Conservation (phyloP, 2,888 invertebrate species). For the Trypoxylon attenuatum region DNA sequence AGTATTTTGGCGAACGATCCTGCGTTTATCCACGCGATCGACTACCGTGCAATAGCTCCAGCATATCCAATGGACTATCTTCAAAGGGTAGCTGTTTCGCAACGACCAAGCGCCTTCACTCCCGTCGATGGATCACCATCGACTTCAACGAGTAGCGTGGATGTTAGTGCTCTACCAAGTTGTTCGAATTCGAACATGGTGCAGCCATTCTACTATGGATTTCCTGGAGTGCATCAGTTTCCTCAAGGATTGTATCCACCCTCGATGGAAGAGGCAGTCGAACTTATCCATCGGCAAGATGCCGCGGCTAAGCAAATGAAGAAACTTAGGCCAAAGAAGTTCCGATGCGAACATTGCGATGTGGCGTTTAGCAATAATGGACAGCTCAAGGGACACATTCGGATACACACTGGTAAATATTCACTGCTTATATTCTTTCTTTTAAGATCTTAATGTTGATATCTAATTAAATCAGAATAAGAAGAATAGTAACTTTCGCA, state of each 20-base stretch:
- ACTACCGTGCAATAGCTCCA: not conserved
- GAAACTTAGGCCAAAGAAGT: conserved; percentile 91
- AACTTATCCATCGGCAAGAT: conserved; percentile 63
- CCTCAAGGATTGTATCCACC: conserved; percentile 8
- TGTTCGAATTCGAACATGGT: conserved; percentile 5
- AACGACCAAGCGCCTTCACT: not conserved
- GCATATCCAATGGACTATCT: not conserved
- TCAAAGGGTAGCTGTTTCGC: not conserved
- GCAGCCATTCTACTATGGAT: conserved; percentile 2
- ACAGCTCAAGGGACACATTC: conserved; percentile 91
- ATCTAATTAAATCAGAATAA: no score
- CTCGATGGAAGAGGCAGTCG: conserved; percentile 59
- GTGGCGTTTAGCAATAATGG: conserved; percentile 96
- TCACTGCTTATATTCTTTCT: no score
- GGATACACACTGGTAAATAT: conserved; percentile 87
- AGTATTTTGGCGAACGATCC: not conserved
- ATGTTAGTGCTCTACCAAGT: not conserved
- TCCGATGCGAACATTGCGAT: conserved; percentile 92
- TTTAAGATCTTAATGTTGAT: no score
- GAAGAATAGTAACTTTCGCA: no score
- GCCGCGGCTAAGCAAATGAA: conserved; percentile 70
- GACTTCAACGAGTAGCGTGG: not conserved
- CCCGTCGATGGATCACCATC: not conserved
- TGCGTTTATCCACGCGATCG: not conserved
- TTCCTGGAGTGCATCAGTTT: not conserved